Conservation (phyloP, 2,888 invertebrate species). For the Nephrotoma appendiculata region DNA sequence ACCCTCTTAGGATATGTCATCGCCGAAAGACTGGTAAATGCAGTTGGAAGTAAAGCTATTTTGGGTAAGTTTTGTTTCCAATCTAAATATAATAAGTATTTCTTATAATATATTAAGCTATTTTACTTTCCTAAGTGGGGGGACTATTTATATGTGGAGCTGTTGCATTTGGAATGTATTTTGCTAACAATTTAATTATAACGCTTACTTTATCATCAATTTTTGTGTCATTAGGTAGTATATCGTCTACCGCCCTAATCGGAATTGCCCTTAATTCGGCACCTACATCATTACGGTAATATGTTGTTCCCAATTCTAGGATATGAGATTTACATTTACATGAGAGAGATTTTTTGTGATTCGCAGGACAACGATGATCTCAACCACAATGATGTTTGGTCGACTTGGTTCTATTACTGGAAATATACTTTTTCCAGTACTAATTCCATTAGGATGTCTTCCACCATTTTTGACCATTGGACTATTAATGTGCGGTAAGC, state of each 20-base stretch:
- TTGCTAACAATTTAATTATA: conserved; percentile 36
- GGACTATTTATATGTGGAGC: not conserved
- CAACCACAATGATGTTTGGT: conserved; percentile 55
- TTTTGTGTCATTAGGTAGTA: conserved; percentile 37
- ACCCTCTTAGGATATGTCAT: not conserved
- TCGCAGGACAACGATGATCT: conserved; percentile 55
- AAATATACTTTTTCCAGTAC: conserved; percentile 53
- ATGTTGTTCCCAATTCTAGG: not conserved
- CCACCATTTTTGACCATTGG: conserved; percentile 59
- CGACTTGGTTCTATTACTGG: conserved; percentile 55
- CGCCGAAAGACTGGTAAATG: not conserved
- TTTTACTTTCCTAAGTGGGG: not conserved
- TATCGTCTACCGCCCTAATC: conserved; percentile 25
- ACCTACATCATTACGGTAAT: conserved; percentile 27
- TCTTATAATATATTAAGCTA: not conserved
- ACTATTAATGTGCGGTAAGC: not conserved
- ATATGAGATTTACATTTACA: not conserved
- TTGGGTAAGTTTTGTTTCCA: not conserved
- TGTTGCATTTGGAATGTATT: conserved; percentile 34
- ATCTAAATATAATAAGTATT: not conserved
- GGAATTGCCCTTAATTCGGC: conserved; percentile 25
- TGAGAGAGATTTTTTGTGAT: conserved; percentile 5
- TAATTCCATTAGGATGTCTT: conserved; percentile 51
- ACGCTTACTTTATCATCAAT: conserved; percentile 41
- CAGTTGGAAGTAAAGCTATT: not conserved